Evolutionary conservation across 2,888 invertebrate genomes (phyloP).

Genomic region (Pristionchus mayeri): DNA sequence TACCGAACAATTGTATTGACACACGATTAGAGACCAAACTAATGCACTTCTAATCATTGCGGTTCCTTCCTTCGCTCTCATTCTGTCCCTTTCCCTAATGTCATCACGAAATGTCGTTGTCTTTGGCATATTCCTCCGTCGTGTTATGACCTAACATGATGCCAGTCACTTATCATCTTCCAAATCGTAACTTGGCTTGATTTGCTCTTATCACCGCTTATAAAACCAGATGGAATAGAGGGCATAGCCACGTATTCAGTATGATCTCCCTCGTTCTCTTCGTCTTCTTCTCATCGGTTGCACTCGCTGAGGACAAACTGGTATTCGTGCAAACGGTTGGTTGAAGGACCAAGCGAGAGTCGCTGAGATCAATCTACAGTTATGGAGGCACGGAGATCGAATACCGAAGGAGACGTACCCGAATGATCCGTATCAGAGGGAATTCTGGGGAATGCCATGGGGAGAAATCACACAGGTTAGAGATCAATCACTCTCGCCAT

Average conservation of each 20-base stretch:
- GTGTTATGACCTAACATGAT: constrained; percentile 19
- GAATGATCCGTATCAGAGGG: constrained; percentile 54
- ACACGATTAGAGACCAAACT: background rate
- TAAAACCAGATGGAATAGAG: background rate
- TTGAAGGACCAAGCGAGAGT: no score
- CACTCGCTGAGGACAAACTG: background rate
- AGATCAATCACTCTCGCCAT: no score
- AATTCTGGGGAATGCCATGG: constrained; percentile 56
- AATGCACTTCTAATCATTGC: no score
- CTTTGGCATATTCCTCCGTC: background rate
- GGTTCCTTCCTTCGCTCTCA: no score
- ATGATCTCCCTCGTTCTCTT: background rate
- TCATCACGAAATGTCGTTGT: background rate
- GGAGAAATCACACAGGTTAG: constrained; percentile 60
- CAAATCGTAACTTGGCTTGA: background rate
- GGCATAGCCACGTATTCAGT: background rate
- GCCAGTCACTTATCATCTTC: constrained; percentile 14
- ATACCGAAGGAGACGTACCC: constrained; percentile 60
- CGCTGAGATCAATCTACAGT: no score
- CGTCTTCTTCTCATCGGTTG: background rate
- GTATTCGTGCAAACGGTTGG: background rate
- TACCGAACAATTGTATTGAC: no score
- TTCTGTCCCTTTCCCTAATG: background rate
- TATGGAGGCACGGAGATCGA: constrained; percentile 70
- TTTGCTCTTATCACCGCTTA: constrained; percentile 1